phyloP scores from a whole-genome alignment of 53 echinoderm and acorn worm genomes.

The Henricia sp. region DNA sequence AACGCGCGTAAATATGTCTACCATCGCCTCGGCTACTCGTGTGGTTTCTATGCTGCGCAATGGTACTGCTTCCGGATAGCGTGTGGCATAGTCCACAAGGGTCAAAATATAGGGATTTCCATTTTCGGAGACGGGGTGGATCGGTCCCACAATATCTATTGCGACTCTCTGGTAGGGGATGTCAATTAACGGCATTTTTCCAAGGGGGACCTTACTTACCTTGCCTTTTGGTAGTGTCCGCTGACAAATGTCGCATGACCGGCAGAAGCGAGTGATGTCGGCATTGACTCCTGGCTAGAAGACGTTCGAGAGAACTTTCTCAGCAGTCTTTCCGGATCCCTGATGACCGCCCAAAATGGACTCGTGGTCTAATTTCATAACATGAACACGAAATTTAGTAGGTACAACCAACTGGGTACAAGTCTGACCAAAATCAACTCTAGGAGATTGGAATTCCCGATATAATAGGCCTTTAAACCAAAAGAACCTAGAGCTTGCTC shows the following conservation, averaged over 20 bases:
- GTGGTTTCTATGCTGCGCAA: constrained; percentile 55
- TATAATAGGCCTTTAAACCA: constrained; percentile 9
- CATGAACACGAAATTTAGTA: constrained; percentile 28
- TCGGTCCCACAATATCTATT: constrained; percentile 45
- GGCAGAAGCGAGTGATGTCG: constrained; percentile 41
- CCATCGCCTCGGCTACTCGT: constrained; percentile 46
- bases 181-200: constrained; percentile 34
- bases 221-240: constrained; percentile 33
- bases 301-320: constrained; percentile 46
- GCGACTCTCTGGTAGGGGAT: constrained; percentile 42
- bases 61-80: constrained; percentile 61
- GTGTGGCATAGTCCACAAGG: constrained; percentile 53
- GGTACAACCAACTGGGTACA: constrained; percentile 55
- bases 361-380: constrained; percentile 60
- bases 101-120: constrained; percentile 42
- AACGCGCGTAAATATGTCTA: constrained; percentile 57
- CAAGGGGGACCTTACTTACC: constrained; percentile 53
- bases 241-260: constrained; percentile 63
- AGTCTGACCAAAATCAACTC: constrained; percentile 17
- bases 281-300: constrained; percentile 56
- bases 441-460: constrained; percentile 32
- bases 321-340: constrained; percentile 55
- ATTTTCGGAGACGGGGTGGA: constrained; percentile 26
- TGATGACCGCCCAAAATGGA: constrained; percentile 68
- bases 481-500: constrained; percentile 1